Percentiles rank a stretch among this genome's conserved stretches.
These are phyloP conservation scores for Pachypanchax playfairii DNA, from an alignment of 2,113 vertebrate species.

Conservation along the genomic window DNA sequence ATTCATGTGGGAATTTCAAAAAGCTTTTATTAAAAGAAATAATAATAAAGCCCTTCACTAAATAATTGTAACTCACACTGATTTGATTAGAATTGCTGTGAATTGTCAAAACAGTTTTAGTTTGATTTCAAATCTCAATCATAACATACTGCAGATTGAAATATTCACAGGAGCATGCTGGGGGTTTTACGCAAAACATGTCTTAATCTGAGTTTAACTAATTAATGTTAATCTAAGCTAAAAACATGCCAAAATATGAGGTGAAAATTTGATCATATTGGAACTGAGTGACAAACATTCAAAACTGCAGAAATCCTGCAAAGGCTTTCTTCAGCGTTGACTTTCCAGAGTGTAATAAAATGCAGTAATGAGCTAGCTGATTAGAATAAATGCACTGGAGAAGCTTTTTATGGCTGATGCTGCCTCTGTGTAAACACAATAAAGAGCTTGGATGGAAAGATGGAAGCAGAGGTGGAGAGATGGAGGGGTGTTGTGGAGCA, in stretches of 20 bases:
- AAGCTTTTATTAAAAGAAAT: too few species aligned
- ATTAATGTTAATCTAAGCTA: neutral
- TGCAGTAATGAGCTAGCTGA: slow-evolving; percentile 37
- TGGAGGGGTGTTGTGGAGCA: slow-evolving; percentile 35
- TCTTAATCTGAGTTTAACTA: neutral
- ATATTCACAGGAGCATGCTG: neutral
- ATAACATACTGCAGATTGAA: neutral
- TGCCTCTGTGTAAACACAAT: slow-evolving; percentile 50
- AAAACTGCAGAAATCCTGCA: neutral
- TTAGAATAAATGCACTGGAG: slow-evolving; percentile 39
- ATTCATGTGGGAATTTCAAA: too few species aligned
- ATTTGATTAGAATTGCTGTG: neutral
- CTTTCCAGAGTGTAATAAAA: slow-evolving; percentile 32
- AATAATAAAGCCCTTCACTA: neutral
- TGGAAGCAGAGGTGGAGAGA: slow-evolving; percentile 27
- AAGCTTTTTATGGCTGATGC: slow-evolving; percentile 45
- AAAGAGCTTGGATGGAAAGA: slow-evolving; percentile 44
- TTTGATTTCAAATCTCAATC: neutral
- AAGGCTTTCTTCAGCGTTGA: slow-evolving; percentile 5
- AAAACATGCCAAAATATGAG: neutral
- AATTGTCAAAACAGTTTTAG: slow-evolving; percentile 1
- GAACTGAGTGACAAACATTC: neutral
- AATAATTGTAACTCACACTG: neutral
- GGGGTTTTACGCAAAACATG: neutral
- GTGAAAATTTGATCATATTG: neutral